Percentiles rank a stretch among this genome's conserved stretches.
Conservation (phyloP, 2,888 invertebrate genomes). For the Zaprionus lineosus region DNA sequence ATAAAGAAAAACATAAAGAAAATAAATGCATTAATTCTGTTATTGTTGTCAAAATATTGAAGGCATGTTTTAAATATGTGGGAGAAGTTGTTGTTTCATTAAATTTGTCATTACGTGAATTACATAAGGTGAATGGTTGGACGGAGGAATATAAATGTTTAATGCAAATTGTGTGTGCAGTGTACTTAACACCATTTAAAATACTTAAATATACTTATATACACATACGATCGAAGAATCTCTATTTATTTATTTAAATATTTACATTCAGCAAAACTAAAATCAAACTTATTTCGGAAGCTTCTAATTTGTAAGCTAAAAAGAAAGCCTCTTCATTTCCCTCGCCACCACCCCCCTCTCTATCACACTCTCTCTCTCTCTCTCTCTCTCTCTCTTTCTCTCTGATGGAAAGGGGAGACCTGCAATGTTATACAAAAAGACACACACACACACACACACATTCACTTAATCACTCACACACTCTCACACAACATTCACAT, state of each 20-base stretch:
- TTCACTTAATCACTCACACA: conserved; percentile 11
- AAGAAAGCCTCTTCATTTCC: conserved; percentile 2
- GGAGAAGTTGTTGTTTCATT: conserved; percentile 70
- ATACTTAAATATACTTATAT: conserved; percentile 35
- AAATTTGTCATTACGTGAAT: conserved; percentile 59
- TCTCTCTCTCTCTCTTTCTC: too few species aligned
- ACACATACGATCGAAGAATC: conserved; percentile 43
- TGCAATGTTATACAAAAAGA: conserved; percentile 10
- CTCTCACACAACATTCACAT: conserved; percentile 26
- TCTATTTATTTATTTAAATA: conserved; percentile 22
- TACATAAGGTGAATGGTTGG: too few species aligned
- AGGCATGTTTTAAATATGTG: conserved; percentile 59
- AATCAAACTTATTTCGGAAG: conserved; percentile 43
- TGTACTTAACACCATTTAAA: conserved; percentile 16
- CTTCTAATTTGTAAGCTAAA: conserved; percentile 39
- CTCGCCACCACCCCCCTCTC: too few species aligned
- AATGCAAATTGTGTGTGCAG: conserved; percentile 29
- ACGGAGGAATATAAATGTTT: conserved; percentile 59
- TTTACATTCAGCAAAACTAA: conserved; percentile 23
- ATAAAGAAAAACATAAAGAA: conserved; percentile 26
- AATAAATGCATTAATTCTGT: conserved; percentile 54
- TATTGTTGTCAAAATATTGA: conserved; percentile 64
- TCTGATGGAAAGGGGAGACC: too few species aligned
- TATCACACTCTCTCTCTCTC: too few species aligned
- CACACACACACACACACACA: conserved; percentile 22